Conservation (phyloP, 2,888 invertebrate genomes). For the Trichopria drosophilae region DNA sequence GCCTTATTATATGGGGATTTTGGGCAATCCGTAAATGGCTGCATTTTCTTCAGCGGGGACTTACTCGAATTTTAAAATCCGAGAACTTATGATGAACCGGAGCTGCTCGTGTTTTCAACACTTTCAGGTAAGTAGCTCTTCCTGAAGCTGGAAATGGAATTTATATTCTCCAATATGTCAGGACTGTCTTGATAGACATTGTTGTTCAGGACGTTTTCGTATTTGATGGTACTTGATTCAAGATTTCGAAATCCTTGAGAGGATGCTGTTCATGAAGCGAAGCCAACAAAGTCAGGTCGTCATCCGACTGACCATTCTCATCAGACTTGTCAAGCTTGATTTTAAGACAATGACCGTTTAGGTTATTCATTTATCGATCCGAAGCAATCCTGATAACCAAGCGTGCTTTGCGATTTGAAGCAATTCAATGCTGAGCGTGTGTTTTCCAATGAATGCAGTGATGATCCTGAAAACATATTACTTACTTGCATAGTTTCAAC, state of each 20-base stretch:
- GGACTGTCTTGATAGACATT: constrained; percentile 50
- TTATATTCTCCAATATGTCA: constrained; percentile 52
- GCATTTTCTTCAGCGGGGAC: constrained; percentile 46
- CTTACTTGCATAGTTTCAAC: no score
- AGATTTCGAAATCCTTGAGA: constrained; percentile 71
- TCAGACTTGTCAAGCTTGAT: constrained; percentile 41
- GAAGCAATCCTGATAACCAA: no score
- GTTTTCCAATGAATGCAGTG: no score
- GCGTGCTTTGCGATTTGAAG: no score
- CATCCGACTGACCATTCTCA: constrained; percentile 62
- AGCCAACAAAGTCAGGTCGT: constrained; percentile 86
- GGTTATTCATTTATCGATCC: no score
- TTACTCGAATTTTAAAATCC: constrained; percentile 45
- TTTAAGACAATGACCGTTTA: no score
- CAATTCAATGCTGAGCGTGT: no score
- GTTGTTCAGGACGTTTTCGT: constrained; percentile 59
- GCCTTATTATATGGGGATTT: constrained; percentile 37
- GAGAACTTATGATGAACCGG: constrained; percentile 36
- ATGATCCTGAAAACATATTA: no score
- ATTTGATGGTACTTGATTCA: constrained; percentile 48
- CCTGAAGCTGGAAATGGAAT: constrained; percentile 52
- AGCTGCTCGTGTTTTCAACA: constrained; percentile 42
- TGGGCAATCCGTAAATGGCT: constrained; percentile 41
- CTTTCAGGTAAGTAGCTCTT: constrained; percentile 53
- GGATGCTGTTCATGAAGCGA: constrained; percentile 93